Percentiles rank a stretch among this genome's conserved stretches.
Conservation (phyloP, 2,113 vertebrate species). For the Ameiurus melas region DNA sequence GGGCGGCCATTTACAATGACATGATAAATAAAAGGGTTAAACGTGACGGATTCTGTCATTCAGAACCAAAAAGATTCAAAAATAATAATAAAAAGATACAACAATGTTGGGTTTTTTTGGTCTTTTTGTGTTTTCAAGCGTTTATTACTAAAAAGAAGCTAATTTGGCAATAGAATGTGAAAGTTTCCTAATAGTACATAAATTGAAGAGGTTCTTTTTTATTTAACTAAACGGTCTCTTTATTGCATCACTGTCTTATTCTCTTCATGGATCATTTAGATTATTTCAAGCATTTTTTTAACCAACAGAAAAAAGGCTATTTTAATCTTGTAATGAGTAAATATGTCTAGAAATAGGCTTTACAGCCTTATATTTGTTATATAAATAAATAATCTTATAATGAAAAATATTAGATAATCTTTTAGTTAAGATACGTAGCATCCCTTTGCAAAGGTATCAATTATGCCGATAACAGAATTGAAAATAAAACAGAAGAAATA, state of each 20-base stretch:
- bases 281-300: neutral
- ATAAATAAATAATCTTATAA: neutral
- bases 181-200: no score
- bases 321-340: neutral
- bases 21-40: neutral
- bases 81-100: no score
- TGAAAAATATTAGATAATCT: neutral
- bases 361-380: neutral
- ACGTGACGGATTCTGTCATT: neutral
- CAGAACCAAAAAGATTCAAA: neutral
- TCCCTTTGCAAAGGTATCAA: neutral
- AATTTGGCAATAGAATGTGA: no score
- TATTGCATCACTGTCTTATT: neutral
- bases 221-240: neutral
- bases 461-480: neutral
- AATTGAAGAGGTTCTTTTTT: no score
- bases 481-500: neutral
- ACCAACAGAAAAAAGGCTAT: neutral
- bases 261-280: neutral
- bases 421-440: neutral
- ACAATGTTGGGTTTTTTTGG: no score
- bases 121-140: no score
- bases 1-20: neutral
- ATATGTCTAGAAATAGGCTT: neutral
- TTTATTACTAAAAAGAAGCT: no score